Base-by-base conservation (phyloP, 2,797 vertebrate species). In the Phalloptychus januarius region DNA sequence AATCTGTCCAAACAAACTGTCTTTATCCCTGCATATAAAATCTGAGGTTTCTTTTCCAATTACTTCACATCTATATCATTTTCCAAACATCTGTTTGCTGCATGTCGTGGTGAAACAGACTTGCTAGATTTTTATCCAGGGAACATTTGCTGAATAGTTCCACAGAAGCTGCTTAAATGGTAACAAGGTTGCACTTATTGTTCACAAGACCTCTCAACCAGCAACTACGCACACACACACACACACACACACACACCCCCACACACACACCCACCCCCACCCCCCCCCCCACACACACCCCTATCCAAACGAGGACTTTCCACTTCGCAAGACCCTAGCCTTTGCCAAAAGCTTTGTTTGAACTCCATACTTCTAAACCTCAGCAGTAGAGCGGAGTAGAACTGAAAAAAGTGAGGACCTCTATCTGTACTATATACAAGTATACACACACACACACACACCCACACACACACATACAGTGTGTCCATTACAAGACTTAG, bases 231-330 rank as follows among this genome's bases (percentile, higher is more conserved):
- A 36, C 7, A n/a, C n/a, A 7, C 7, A 2, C 13, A 31, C 8
- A 3, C 25, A n/a, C 3, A 0, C 48, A 52, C 28, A 0, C 13
- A 0, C n/a, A 16, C 11, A 2, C 42, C 11, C 42, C 1, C 12
- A 36, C 7, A n/a, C n/a, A 7, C 7, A 2, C 13, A 31, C 8
- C 1, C 25, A n/a, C 3, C 0, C 48, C 25, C 28, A 0, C 13
- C n/a, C n/a, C n/a, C n/a, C n/a, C n/a, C n/a, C n/a, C n/a, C n/a
- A 0, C n/a, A 16, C 11, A 2, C 42, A 44, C 42, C 1, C 12
- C 11, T 44, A 44, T 44, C 42, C 42, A 12, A 44, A 12, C 12
- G 11, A 44, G 5, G 16, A 46, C 45, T 46, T 18, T 46, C 5
- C 45, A 46, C 45, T 46, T 46, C 45, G 5, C 18, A 46, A 18